phyloP scores from a whole-genome alignment of 1,140 invertebrate species.

The Dreissena rostriformis region DNA sequence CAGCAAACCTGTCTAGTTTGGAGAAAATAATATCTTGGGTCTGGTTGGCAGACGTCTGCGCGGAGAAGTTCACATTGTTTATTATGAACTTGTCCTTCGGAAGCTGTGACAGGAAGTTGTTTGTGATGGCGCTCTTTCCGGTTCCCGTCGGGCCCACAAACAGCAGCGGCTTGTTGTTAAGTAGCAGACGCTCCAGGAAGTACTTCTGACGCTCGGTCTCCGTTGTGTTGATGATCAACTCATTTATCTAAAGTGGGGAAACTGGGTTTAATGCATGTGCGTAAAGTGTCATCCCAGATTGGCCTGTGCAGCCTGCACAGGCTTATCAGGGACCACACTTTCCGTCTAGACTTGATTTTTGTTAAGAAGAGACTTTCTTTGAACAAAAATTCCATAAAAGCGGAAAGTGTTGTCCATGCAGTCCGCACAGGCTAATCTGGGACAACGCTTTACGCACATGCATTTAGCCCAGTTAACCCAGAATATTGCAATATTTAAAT shows the following conservation, averaged over 20 bases:
- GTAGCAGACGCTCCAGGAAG: conserved; percentile 76
- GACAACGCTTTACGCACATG: too few species aligned
- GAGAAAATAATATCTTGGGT: conserved; percentile 81
- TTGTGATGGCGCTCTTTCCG: conserved; percentile 80
- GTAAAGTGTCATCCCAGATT: too few species aligned
- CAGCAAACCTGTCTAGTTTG: conserved; percentile 76
- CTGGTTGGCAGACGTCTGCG: conserved; percentile 80
- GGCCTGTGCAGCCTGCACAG: too few species aligned
- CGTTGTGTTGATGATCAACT: conserved; percentile 79
- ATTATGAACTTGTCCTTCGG: conserved; percentile 78
- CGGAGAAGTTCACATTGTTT: conserved; percentile 81
- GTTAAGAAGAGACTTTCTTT: too few species aligned
- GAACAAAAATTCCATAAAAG: too few species aligned
- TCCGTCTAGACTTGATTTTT: too few species aligned
- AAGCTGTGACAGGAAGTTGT: conserved; percentile 78
- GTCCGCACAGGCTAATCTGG: too few species aligned
- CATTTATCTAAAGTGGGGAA: conserved; percentile 73
- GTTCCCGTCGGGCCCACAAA: conserved; percentile 81
- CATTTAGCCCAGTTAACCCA: too few species aligned
- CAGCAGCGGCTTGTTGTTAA: conserved; percentile 72
- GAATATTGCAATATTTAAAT: too few species aligned
- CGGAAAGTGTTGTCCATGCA: too few species aligned
- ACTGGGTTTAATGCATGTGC: too few species aligned
- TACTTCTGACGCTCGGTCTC: conserved; percentile 79
- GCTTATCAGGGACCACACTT: too few species aligned